Evolutionary conservation across 1,140 invertebrate species (phyloP).

Genomic region (Mesaphorura yosii): DNA sequence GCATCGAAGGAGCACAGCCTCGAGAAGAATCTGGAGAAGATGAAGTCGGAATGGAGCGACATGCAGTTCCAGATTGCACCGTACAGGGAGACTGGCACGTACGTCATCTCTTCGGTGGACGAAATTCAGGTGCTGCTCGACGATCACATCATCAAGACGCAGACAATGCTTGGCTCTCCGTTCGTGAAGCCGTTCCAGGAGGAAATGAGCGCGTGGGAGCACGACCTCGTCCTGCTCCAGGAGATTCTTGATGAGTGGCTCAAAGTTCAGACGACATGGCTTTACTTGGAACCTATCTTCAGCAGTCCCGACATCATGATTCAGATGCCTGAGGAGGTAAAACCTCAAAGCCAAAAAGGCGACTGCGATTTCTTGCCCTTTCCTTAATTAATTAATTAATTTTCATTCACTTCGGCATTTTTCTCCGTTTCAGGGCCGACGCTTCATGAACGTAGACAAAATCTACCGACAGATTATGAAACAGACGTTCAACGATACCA

Average conservation of each 20-base stretch:
- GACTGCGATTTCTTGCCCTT: background rate
- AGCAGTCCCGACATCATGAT: slow-evolving; percentile 93
- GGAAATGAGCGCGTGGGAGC: slow-evolving; percentile 54
- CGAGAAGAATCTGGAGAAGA: slow-evolving; percentile 76
- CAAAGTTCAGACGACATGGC: slow-evolving; percentile 90
- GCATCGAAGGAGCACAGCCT: slow-evolving; percentile 90
- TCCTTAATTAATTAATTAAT: background rate
- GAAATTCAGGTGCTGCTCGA: slow-evolving; percentile 91
- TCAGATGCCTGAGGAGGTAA: slow-evolving; percentile 83
- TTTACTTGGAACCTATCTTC: slow-evolving; percentile 96
- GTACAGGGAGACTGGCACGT: slow-evolving; percentile 76
- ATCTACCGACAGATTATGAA: slow-evolving; percentile 94
- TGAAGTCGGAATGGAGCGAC: slow-evolving; percentile 85
- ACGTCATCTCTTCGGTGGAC: slow-evolving; percentile 78
- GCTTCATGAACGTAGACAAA: slow-evolving; percentile 85
- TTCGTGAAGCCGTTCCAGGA: slow-evolving; percentile 87
- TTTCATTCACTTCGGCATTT: too few species aligned
- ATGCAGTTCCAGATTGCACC: slow-evolving; percentile 65
- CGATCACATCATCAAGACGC: slow-evolving; percentile 92
- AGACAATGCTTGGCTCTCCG: slow-evolving; percentile 93
- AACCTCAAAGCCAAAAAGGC: too few species aligned
- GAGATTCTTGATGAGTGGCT: slow-evolving; percentile 94
- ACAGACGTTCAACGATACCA: slow-evolving; percentile 58
- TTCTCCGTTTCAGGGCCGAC: slow-evolving; percentile 84
- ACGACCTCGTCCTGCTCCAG: slow-evolving; percentile 61